Evolutionary conservation across 2,797 vertebrate species (phyloP).

Genomic region (Myotis findleyi): DNA sequence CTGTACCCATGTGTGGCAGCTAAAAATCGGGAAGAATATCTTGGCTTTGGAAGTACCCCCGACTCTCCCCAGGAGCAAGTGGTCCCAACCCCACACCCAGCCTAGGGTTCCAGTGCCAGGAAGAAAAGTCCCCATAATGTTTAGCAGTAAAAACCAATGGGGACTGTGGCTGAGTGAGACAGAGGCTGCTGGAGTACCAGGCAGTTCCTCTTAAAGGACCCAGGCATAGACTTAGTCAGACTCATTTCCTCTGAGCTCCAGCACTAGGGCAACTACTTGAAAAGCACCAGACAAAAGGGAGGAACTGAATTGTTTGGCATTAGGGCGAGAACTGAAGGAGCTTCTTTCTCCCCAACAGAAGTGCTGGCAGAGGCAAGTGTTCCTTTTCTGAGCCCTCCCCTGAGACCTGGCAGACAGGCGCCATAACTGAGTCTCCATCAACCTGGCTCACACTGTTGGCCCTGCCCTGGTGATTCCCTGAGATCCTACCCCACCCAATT

Average conservation of each 20-base stretch:
- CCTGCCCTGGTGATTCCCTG: not conserved
- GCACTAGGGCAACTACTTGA: not conserved
- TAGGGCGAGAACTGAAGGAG: not conserved
- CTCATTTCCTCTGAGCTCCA: not conserved
- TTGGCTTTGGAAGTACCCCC: not conserved
- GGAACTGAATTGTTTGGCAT: not conserved
- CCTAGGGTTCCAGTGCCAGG: not conserved
- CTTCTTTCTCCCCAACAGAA: not conserved
- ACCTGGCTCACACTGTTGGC: not conserved
- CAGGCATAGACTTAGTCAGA: not conserved
- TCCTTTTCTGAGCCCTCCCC: not conserved
- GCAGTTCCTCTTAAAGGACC: not conserved
- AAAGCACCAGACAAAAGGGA: not conserved
- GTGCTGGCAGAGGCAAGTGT: not conserved
- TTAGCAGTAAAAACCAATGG: not conserved
- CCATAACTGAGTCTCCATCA: not conserved
- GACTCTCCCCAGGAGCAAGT: too few relatives aligned
- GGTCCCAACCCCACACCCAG: not conserved
- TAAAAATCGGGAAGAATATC: not conserved
- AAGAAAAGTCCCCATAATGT: not conserved
- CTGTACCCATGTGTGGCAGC: not conserved
- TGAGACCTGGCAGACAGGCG: not conserved
- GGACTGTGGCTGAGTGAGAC: not conserved
- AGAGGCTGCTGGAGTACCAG: not conserved
- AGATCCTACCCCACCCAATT: not conserved